Evolutionary conservation across 2,888 invertebrate genomes (phyloP).

Genomic region (Netelia inedita): DNA sequence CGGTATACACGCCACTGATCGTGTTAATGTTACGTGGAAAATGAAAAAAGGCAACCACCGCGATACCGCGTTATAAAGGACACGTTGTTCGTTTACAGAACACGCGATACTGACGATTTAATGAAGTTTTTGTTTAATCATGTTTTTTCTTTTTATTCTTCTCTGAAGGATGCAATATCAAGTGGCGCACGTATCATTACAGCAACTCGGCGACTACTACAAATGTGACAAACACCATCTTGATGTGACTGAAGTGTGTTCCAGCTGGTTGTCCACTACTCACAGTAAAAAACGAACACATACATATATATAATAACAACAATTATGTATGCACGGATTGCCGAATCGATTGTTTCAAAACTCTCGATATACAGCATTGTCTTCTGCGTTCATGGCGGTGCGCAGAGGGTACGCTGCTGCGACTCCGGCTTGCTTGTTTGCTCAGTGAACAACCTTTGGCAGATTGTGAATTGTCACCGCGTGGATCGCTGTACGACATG

Average conservation of each 20-base stretch:
- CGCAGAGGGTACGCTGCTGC: neutral
- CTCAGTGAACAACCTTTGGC: too few species aligned
- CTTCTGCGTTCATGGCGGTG: slow-evolving; percentile 44
- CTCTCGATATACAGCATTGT: slow-evolving; percentile 42
- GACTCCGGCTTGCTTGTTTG: too few species aligned
- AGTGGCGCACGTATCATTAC: neutral
- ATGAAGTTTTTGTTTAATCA: neutral
- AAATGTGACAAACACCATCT: neutral
- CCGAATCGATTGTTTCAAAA: slow-evolving; percentile 31
- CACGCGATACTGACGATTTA: neutral
- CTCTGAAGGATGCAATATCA: neutral
- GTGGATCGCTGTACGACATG: too few species aligned
- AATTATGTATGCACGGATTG: neutral
- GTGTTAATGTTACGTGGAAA: slow-evolving; percentile 33
- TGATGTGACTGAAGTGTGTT: neutral
- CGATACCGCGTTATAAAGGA: neutral
- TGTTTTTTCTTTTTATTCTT: neutral
- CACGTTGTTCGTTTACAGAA: neutral
- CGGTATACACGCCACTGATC: neutral
- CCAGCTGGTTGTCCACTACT: slow-evolving; percentile 1
- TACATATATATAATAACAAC: neutral
- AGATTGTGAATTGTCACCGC: too few species aligned
- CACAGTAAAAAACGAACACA: neutral
- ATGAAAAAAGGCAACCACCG: neutral
- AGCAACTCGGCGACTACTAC: neutral